Base-by-base conservation (phyloP, 2,113 vertebrate species). In the Esox niger region DNA sequence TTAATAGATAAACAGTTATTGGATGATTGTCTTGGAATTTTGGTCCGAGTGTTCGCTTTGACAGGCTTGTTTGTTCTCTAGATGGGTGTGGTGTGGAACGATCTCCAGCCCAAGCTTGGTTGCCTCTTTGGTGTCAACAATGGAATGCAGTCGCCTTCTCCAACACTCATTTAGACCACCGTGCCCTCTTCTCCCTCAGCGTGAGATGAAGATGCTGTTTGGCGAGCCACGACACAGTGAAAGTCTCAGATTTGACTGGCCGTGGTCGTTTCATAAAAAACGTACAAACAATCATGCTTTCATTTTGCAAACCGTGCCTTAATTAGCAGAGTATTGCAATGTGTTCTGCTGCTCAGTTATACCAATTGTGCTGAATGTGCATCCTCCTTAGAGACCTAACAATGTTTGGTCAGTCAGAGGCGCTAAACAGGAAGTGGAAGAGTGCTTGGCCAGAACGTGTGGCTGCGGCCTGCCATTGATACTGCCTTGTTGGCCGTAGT, bases 81-180 rank as follows among this genome's bases (percentile, higher is more conserved):
- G 97, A 99, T 99, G 97, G 95, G 95, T 66, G 92, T 93, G 56
- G 95, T 98, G 63, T 99, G 97, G 97, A 94, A 93, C 0, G 95
- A 95, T 71, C 83, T 99, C 88, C 95, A 94, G 71, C 94, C 94
- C 13, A 99, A 97, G 84, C 73, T 99, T 8, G 93, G 90, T 71
- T 94, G 93, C 88, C 93, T 98, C 66, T 98, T 97, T 1, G 82
- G 75, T 2, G 90, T 87, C 70, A 88, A 88, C 11, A 92, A 91
- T 10, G 89, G 84, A 33, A 25, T 90, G 61, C 82, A 90, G 33
- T 82, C 88, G 1, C 82, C 90, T 4, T 81, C 86, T 0, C 69
- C 92, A 32, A 90, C 87, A 25, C 86, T 89, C 20, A 86, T 88
- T 69, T 90, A 92, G 64, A 54, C 43, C n/a, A 20, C 17, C 67